Base-by-base conservation (phyloP, 2,888 invertebrate species). In the Erannis defoliaria region DNA sequence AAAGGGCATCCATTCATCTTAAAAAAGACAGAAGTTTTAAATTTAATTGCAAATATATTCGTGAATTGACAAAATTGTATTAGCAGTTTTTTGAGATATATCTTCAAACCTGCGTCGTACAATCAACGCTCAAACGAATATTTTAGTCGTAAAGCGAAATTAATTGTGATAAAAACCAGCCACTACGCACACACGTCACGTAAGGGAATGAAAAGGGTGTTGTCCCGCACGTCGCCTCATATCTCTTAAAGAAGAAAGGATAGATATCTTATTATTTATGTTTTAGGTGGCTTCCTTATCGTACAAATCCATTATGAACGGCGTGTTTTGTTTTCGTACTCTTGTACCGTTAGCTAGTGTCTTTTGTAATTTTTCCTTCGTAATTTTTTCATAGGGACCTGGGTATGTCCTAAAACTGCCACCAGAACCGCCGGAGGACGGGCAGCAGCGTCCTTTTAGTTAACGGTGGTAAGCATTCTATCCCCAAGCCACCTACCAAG, bases 151-250 rank as follows among this genome's bases (percentile, higher is more conserved):
- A 62, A 62, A 69, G 50, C 37, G 31, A 70, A 75, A 77, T 79
- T 80, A 80, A 78, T 78, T 78, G 74, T 69, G 72, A 75, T 72
- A 77, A 75, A 75, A 75, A 76, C 72, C 73, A 68, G 71, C 72
- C 72, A 74, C 68, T 77, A 66, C 51, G 71, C 63, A 76, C 68
- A 64, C 78, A 55, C 54, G 74, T 78, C 78, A 78, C 80, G 76
- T 76, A 75, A 68, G 63, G 67, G 74, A 62, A 68, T 78, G 78
- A 80, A 67, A 70, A 77, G 77, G 78, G 78, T 78, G 65, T 71
- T 74, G 71, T 67, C 65, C 53, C 64, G 55, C 62, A 48, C 66
- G 62, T 60, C 68, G 67, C 69, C 71, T 63, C 72, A 62, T 68
- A 74, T 75, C 74, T 76, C 55, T 64, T 53, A 63, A 42, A 58